Conservation (phyloP, 2,888 invertebrate species). For the Gymnocheta viridis region DNA sequence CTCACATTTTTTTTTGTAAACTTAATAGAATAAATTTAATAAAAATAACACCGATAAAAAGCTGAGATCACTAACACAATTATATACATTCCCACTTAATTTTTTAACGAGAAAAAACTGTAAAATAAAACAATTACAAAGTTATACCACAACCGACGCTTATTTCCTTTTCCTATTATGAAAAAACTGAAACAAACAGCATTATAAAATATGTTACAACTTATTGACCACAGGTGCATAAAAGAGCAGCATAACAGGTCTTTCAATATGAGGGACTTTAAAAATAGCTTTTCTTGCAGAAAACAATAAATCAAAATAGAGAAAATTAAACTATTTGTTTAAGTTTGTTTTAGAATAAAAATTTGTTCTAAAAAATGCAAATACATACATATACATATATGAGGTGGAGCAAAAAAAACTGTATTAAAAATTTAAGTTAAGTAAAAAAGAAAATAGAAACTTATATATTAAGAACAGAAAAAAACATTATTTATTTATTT, state of each 20-base stretch:
- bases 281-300: not conserved
- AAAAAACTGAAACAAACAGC: not conserved
- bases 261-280: not conserved
- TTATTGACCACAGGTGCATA: conserved; percentile 21
- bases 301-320: conserved; percentile 14
- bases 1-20: no score
- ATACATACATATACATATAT: not conserved
- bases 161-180: not conserved
- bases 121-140: no score
- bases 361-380: conserved; percentile 19
- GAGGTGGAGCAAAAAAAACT: conserved; percentile 6
- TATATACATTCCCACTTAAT: no score
- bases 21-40: no score
- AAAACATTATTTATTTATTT: not conserved
- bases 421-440: conserved; percentile 11
- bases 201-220: conserved; percentile 47
- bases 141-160: not conserved
- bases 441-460: not conserved
- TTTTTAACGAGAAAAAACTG: no score
- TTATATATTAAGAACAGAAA: not conserved
- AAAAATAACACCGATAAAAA: no score
- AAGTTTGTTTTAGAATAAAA: conserved; percentile 64
- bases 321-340: conserved; percentile 66
- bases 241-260: not conserved
- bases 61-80: no score